Evolutionary conservation across 2,888 invertebrate species (phyloP), one percentile per base, ranked within the genome.

Genomic region (Ypsolopha sequella): DNA sequence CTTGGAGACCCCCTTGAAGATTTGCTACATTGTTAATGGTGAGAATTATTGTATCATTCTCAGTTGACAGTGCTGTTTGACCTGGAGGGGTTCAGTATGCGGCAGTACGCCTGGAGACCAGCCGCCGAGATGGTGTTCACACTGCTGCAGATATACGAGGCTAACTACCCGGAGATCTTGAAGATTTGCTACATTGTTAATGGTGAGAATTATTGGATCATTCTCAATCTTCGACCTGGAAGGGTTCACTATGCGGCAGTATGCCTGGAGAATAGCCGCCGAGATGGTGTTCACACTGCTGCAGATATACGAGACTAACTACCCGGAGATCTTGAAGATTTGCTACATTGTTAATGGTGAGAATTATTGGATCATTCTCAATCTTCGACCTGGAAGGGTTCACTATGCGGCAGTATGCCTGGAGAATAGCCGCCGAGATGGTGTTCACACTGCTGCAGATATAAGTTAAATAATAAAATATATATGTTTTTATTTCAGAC

Each of bases 111-210:
- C 52, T 96, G 95, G 95, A 90, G 94, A 66, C 96, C 96, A 62
- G 95, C 94, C 52, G 91, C 93, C 1, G 94, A 96, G 76, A 88
- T 95, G 66, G 91, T 95, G 33, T 90, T 96, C 62, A 89, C 92
- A 0, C 75, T 96, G 38, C 89, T 96, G 41, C 93, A 95, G 75
- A 90, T 96, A 70, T 95, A 97, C 68, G 96, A 96, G 76, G 93
- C 95, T 48, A 96, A 97, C 80, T 97, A 96, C 71, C 97, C 97
- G 0, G 97, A 97, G 82, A 92, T 96, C 65, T 81, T 97, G 50
- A 96, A 96, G 77, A 88, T 88, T 55, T 94, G 96, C 73, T 95
- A 91, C 68, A 93, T 97, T 50, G 89, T 97, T 33, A 97, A 97
- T 67, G 95, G 96, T 95, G 82, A 58, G 56, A n/a, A n/a, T n/a